These are phyloP conservation scores for Zaprionus ornatus DNA, from an alignment of 1,140 invertebrate genomes.

Conservation along the genomic window DNA sequence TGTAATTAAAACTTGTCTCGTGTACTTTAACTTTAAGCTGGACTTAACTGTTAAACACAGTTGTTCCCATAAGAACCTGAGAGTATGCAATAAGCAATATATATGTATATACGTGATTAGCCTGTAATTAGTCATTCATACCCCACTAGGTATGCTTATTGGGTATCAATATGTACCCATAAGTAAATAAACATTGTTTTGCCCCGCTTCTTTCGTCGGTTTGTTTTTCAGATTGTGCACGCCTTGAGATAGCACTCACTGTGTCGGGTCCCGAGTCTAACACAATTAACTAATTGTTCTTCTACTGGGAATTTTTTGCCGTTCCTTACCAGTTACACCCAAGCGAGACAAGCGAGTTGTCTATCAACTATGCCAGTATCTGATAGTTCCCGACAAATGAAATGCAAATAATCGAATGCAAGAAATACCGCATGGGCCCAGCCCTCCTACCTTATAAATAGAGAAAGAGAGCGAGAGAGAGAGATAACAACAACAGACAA, in stretches of 20 bases:
- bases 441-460: not conserved
- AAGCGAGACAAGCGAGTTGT: slow-evolving; percentile 9
- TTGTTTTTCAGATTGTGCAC: slow-evolving; percentile 18
- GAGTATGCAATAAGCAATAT: not conserved
- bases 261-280: not conserved
- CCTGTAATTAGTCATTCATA: not conserved
- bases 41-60: not conserved
- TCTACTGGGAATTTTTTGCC: slow-evolving; percentile 2
- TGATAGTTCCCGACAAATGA: slow-evolving; percentile 13
- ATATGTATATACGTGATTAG: not conserved
- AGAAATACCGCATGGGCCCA: not conserved
- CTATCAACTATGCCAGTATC: slow-evolving; percentile 32
- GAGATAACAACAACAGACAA: not conserved
- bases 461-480: not conserved
- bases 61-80: not conserved
- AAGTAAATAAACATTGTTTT: not conserved
- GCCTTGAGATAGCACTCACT: slow-evolving; percentile 23
- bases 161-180: not conserved
- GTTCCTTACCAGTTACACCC: slow-evolving; percentile 3
- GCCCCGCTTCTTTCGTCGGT: not conserved
- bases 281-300: slow-evolving; percentile 40
- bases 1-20: too few species aligned
- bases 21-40: not conserved
- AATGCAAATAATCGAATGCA: slow-evolving; percentile 15
- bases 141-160: not conserved